Percentiles rank a stretch among this genome's conserved stretches.
These are phyloP conservation scores for Stenurella melanura DNA, from an alignment of 2,888 invertebrate species.

Conservation along the genomic window DNA sequence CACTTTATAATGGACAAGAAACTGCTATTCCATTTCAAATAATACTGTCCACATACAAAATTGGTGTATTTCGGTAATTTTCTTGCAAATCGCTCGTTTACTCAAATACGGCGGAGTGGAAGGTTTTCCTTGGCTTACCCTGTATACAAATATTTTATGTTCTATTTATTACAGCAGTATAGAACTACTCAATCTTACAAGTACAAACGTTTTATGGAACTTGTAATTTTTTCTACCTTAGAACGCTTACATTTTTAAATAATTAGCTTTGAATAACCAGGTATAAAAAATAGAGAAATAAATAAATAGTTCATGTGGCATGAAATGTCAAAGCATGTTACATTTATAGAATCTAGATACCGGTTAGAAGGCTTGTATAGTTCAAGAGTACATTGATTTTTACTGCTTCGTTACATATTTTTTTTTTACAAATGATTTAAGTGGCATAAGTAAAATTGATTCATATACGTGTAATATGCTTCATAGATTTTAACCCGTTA, in stretches of 20 bases:
- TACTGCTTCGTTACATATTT: background rate
- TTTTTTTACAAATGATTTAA: no score
- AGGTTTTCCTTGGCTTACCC: no score
- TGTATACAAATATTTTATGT: background rate
- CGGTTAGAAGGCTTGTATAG: background rate
- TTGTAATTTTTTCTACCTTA: background rate
- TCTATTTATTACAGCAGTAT: background rate
- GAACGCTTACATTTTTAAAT: background rate
- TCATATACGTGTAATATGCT: no score
- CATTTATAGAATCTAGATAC: background rate
- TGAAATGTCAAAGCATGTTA: background rate
- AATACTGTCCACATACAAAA: no score
- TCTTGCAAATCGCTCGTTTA: no score
- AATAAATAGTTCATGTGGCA: background rate
- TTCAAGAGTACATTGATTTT: background rate
- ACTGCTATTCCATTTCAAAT: no score
- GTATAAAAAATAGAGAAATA: no score
- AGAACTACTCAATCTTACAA: background rate
- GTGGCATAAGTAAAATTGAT: no score
- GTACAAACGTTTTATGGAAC: background rate
- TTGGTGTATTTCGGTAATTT: no score
- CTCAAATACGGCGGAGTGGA: no score
- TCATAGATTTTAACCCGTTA: no score
- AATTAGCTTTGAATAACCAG: background rate
- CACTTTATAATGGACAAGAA: no score